Evolutionary conservation across 2,888 invertebrate genomes (phyloP).

Genomic region (Silvanus unidentatus): DNA sequence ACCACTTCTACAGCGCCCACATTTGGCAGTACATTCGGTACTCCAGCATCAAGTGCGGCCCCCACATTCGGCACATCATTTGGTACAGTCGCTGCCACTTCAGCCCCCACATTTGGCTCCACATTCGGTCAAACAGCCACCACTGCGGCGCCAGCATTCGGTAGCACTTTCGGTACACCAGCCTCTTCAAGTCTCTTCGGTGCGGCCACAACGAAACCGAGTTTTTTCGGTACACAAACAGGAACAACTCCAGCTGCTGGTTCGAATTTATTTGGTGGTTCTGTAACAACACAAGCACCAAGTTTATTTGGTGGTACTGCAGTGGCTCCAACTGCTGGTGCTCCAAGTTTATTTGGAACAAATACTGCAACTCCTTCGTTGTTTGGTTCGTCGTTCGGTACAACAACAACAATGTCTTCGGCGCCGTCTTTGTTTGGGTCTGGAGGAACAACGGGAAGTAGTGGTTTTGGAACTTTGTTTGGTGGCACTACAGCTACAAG

Average conservation of each 20-base stretch:
- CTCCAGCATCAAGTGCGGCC: constrained; percentile 28
- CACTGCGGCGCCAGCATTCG: constrained; percentile 24
- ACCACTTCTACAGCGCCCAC: constrained; percentile 20
- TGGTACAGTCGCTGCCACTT: constrained; percentile 20
- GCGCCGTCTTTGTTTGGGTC: constrained; percentile 35
- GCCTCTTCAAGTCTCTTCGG: constrained; percentile 23
- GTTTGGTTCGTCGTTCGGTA: constrained; percentile 35
- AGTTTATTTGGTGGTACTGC: constrained; percentile 28
- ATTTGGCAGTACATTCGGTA: constrained; percentile 14
- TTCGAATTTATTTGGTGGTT: constrained; percentile 38
- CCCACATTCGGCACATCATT: constrained; percentile 32
- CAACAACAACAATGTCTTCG: constrained; percentile 31
- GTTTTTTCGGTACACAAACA: constrained; percentile 48
- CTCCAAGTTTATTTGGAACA: constrained; percentile 32
- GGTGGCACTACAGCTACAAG: constrained; percentile 26
- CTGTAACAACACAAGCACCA: constrained; percentile 46
- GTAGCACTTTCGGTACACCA: constrained; percentile 23
- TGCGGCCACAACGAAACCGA: constrained; percentile 32
- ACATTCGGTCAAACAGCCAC: constrained; percentile 32
- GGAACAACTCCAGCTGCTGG: constrained; percentile 34
- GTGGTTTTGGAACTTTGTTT: constrained; percentile 46
- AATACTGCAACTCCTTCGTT: constrained; percentile 25
- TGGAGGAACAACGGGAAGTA: constrained; percentile 42
- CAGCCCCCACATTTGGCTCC: constrained; percentile 8
- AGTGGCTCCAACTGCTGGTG: constrained; percentile 27